These are phyloP conservation scores for Eucera pruinosa DNA, from an alignment of 2,888 invertebrate species.

Conservation along the genomic window DNA sequence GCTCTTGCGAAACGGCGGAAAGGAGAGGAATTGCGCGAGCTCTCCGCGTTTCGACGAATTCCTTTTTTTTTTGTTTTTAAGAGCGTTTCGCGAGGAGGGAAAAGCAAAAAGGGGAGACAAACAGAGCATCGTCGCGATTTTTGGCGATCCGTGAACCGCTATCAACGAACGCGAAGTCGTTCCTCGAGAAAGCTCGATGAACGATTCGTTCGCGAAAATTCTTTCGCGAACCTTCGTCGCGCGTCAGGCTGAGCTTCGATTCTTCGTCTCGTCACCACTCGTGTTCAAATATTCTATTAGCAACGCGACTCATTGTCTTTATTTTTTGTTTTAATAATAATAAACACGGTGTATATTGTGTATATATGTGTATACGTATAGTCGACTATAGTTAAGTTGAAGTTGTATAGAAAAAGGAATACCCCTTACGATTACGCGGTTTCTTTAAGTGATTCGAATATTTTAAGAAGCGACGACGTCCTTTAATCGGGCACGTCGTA, in stretches of 20 bases:
- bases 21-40: conserved; percentile 10
- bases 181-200: conserved; percentile 19
- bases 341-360: not conserved
- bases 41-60: not conserved
- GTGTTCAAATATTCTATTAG: not conserved
- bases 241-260: conserved; percentile 37
- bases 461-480: conserved; percentile 31
- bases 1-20: conserved; percentile 18
- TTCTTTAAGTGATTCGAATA: conserved; percentile 28
- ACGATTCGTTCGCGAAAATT: conserved; percentile 8
- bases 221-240: conserved; percentile 6
- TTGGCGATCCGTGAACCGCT: conserved; percentile 69
- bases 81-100: conserved; percentile 6
- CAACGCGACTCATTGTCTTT: conserved; percentile 1
- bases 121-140: conserved; percentile 50
- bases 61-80: no score
- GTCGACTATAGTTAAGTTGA: conserved; percentile 36
- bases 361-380: conserved; percentile 5
- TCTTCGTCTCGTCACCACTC: conserved; percentile 28
- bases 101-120: conserved; percentile 11
- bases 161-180: conserved; percentile 19
- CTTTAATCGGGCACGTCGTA: not conserved
- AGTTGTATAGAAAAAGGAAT: conserved; percentile 51
- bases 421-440: conserved; percentile 27
- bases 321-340: not conserved